These are phyloP conservation scores for Chamaetylas fuelleborni DNA, from an alignment of 2,113 vertebrate species.

Conservation along the genomic window DNA sequence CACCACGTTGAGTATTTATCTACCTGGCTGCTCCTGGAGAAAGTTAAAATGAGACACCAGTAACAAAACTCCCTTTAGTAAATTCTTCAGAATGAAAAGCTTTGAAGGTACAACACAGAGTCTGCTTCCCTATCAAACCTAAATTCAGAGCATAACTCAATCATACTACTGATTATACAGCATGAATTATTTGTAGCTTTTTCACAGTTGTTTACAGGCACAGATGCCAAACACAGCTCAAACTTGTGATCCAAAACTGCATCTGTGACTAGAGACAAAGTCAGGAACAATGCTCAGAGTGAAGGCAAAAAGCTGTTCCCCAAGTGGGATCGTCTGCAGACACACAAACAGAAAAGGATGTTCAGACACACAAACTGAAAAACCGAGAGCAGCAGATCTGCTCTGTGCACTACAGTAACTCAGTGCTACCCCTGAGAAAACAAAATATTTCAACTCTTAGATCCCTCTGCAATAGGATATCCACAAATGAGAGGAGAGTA, in stretches of 20 bases:
- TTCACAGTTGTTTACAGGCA: neutral
- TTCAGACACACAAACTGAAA: neutral
- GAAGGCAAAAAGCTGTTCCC: neutral
- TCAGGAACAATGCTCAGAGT: accelerated
- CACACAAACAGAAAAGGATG: neutral
- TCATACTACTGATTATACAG: neutral
- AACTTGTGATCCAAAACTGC: neutral
- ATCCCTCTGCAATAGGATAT: neutral
- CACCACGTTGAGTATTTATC: accelerated
- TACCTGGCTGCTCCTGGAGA: neutral
- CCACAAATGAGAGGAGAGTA: neutral
- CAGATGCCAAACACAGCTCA: neutral
- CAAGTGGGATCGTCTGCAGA: neutral
- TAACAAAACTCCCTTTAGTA: neutral
- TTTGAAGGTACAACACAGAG: neutral
- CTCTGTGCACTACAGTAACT: too few species aligned
- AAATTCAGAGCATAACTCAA: neutral
- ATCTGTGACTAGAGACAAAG: neutral
- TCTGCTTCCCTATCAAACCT: neutral
- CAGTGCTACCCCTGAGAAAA: neutral
- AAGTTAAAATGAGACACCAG: accelerated
- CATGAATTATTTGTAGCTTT: neutral
- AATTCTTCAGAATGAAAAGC: neutral
- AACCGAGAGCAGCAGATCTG: neutral
- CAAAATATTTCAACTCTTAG: accelerated